A percentile compares a stretch with the other conserved stretches of the same genome.
Evolutionary conservation across 2,797 vertebrate species (phyloP).

Genomic region (Macrochelys suwanniensis): DNA sequence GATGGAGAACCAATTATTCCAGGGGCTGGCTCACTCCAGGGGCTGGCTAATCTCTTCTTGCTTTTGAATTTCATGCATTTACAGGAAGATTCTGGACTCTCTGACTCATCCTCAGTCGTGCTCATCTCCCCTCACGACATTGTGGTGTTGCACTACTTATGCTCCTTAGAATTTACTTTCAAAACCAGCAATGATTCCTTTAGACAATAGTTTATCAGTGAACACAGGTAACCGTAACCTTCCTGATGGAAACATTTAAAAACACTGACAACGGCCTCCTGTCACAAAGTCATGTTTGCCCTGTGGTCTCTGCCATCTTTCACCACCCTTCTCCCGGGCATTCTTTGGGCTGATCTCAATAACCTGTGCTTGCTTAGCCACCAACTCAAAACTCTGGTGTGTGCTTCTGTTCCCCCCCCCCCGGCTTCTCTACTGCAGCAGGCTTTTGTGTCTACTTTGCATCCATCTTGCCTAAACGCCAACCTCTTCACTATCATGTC

Average conservation of each 20-base stretch:
- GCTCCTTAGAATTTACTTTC: background rate
- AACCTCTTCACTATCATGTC: background rate
- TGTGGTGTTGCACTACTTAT: background rate
- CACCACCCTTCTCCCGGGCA: background rate
- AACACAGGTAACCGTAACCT: background rate
- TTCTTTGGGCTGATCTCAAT: constrained; percentile 16
- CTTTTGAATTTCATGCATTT: background rate
- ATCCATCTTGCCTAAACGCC: constrained; percentile 25
- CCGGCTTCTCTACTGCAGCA: background rate
- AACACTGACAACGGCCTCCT: background rate
- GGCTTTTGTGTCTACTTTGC: background rate
- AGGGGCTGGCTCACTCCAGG: background rate
- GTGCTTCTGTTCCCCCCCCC: background rate
- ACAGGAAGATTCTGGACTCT: background rate
- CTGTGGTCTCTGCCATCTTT: background rate
- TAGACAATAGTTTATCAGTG: background rate
- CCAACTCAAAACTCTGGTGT: constrained; percentile 43
- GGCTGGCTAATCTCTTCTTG: background rate
- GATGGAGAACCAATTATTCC: background rate
- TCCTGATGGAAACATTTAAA: background rate
- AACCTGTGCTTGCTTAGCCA: constrained; percentile 28
- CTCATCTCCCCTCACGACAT: background rate
- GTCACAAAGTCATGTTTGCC: background rate
- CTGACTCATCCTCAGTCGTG: background rate
- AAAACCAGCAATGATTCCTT: background rate